Base-by-base conservation (phyloP, 1,140 invertebrate genomes). In the Tribolium madens region DNA sequence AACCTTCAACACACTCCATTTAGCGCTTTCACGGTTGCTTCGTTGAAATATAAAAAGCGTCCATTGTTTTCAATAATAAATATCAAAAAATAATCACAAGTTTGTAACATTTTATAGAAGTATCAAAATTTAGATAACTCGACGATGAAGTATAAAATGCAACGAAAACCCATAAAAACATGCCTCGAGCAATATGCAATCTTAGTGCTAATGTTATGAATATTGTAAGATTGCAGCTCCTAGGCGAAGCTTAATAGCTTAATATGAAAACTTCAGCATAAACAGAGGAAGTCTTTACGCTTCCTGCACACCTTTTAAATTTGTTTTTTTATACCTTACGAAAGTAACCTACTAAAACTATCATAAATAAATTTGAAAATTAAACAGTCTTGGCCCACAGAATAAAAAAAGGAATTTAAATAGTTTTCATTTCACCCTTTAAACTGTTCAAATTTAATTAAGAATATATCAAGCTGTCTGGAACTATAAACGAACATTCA, bases 1-100 rank as follows among this genome's bases (percentile, higher is more conserved):
- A 64, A 64, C 52, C 26, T 57, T 26, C 1, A 26, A 57, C 52
- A 26, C 15, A 57, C 52, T 36, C 57, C 57, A 64, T 64, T 64
- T 33, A 26, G 12, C 17, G 13, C 21, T 14, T 33, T 42, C n/a
- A 42, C 26, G n/a, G 10, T 26, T 12, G 3, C 21, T 3, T 31
- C 3, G 10, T 52, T 3, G 4, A 52, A 14, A 52, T 18, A 21
- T 7, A 6, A 1, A 17, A 57, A 1, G 9, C 21, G 17, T 57
- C 21, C 10, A 57, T 57, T 42, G 7, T 21, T 31, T 57, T 12
- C 12, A 52, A 52, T 47, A 3, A 47, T 10, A 47, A n/a, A n/a
- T n/a, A n/a, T n/a, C n/a, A 26, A 26, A 26, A 26, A 26, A 26
- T 26, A 1, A 3, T 26, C 21, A 5, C 3, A 26, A 1, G 3